Percentiles rank a stretch among this genome's conserved stretches.
Conservation (phyloP, 1,140 invertebrate genomes). For the Anoplolepis gracilipes region DNA sequence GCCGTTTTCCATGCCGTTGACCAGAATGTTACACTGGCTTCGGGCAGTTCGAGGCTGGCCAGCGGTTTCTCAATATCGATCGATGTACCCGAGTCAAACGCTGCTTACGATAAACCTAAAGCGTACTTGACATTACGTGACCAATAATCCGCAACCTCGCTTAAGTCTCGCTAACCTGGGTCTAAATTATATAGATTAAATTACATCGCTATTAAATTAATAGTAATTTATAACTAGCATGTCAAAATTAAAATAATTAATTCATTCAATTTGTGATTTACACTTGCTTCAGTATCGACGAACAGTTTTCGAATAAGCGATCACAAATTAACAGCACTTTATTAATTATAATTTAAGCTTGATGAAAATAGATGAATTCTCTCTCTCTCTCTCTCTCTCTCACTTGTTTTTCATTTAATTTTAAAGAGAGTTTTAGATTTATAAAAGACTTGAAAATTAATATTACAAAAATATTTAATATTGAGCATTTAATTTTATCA, state of each 20-base stretch:
- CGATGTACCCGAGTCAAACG: constrained; percentile 41
- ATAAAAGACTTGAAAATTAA: background rate
- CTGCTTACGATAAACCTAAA: constrained; percentile 63
- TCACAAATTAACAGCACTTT: background rate
- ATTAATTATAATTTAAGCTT: background rate
- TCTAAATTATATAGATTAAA: constrained; percentile 30
- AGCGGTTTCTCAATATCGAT: constrained; percentile 71
- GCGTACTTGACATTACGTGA: constrained; percentile 68
- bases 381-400: no score
- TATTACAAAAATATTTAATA: background rate
- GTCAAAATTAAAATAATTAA: background rate
- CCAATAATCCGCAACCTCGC: constrained; percentile 61
- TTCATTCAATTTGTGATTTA: background rate
- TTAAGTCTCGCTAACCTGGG: constrained; percentile 16
- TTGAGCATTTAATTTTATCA: background rate
- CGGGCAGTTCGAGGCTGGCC: constrained; percentile 52
- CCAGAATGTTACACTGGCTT: constrained; percentile 61
- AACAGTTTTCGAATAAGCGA: background rate
- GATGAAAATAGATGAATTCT: background rate
- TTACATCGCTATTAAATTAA: background rate
- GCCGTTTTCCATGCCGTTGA: constrained; percentile 67
- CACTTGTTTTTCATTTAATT: no score
- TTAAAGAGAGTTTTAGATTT: background rate
- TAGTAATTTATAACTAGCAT: background rate
- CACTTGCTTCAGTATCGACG: background rate